Evolutionary conservation across 2,888 invertebrate genomes (phyloP).

Genomic region (Lottia scabra): DNA sequence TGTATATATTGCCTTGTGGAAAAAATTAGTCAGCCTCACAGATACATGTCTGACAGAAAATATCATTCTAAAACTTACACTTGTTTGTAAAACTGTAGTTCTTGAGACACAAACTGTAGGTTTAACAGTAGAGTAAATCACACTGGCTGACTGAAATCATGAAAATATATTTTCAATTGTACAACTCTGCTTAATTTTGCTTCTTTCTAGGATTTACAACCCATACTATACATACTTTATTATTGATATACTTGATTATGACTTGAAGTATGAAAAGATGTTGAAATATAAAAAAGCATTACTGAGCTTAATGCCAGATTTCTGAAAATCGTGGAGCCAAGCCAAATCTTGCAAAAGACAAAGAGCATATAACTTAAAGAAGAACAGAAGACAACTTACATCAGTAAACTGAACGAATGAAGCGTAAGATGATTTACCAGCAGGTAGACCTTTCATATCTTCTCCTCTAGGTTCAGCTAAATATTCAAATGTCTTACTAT

Average conservation of each 20-base stretch:
- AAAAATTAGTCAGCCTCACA: too few relatives aligned
- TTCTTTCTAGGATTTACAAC: too few relatives aligned
- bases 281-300: too few relatives aligned
- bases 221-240: too few relatives aligned
- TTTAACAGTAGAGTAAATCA: slow-evolving; percentile 28
- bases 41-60: background rate
- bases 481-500: slow-evolving; percentile 27
- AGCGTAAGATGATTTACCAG: slow-evolving; percentile 17
- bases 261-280: too few relatives aligned
- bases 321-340: too few relatives aligned
- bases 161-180: too few relatives aligned
- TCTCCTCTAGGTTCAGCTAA: slow-evolving; percentile 28
- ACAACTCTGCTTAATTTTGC: too few relatives aligned
- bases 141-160: slow-evolving; percentile 9
- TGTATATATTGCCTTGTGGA: too few relatives aligned
- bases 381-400: slow-evolving; percentile 19
- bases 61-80: slow-evolving; percentile 35
- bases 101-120: slow-evolving; percentile 35
- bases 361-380: background rate
- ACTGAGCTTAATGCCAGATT: too few relatives aligned
- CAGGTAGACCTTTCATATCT: slow-evolving; percentile 23
- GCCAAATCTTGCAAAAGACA: too few relatives aligned
- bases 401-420: slow-evolving; percentile 24
- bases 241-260: too few relatives aligned
- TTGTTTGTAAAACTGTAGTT: slow-evolving; percentile 17